Evolutionary conservation across 2,113 vertebrate species (phyloP).

Genomic region (Corythaeola cristata): DNA sequence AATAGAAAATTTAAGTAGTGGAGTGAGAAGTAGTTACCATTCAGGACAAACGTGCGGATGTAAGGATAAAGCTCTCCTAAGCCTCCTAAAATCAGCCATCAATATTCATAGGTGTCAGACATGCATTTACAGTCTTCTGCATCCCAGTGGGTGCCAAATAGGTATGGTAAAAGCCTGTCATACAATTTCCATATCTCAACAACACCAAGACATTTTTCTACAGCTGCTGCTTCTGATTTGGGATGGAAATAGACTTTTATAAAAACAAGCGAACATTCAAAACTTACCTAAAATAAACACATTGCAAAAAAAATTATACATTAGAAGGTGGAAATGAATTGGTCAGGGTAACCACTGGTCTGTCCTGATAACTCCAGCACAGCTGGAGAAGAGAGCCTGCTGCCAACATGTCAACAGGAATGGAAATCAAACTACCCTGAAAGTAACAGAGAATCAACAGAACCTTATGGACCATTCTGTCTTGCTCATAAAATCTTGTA

Average conservation of each 20-base stretch:
- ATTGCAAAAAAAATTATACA: not conserved
- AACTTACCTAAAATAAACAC: not conserved
- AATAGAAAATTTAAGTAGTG: not conserved
- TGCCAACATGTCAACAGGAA: not conserved
- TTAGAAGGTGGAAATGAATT: not conserved
- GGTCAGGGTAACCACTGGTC: not conserved
- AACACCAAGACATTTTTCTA: not conserved
- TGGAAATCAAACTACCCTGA: not conserved
- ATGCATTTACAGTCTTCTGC: not conserved
- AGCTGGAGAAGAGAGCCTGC: not conserved
- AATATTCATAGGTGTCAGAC: conserved; percentile 27
- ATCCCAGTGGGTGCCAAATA: conserved; percentile 13
- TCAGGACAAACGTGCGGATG: rapidly evolving
- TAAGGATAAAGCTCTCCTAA: not conserved
- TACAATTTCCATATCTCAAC: not conserved
- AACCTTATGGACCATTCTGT: not conserved
- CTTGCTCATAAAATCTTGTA: not conserved
- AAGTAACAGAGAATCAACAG: not conserved
- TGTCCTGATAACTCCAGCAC: not conserved
- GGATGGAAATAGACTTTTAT: not conserved
- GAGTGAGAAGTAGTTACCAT: not conserved
- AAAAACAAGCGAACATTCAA: not conserved
- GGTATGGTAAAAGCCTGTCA: not conserved
- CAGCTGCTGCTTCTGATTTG: conserved; percentile 4
- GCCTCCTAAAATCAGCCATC: not conserved